Conservation (phyloP, 2,113 vertebrate species). For the Anhinga anhinga region DNA sequence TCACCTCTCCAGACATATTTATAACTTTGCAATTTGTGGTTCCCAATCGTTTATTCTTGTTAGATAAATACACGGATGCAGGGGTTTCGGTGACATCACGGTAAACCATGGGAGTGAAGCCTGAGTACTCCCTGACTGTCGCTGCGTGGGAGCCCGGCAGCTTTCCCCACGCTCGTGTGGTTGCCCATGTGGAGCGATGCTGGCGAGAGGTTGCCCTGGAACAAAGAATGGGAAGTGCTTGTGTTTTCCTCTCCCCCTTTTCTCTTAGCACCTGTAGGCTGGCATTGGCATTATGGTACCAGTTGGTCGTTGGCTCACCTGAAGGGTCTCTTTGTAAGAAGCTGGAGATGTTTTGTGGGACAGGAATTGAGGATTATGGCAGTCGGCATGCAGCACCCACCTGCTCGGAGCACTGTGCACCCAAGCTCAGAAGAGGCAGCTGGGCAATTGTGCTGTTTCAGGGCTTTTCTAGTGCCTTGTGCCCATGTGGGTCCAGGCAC, state of each 20-base stretch:
- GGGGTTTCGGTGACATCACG: background rate
- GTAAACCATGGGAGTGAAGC: constrained; percentile 9
- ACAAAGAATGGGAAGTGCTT: background rate
- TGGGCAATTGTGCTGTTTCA: background rate
- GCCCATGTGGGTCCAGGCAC: accelerated
- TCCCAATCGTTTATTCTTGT: constrained; percentile 14
- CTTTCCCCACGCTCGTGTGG: background rate
- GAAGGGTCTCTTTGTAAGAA: background rate
- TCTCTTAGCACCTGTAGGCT: accelerated
- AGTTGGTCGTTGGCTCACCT: background rate
- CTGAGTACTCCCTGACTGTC: constrained; percentile 32
- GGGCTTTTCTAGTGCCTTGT: background rate
- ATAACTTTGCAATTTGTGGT: background rate
- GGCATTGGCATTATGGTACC: background rate
- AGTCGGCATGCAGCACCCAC: accelerated
- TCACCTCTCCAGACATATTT: constrained; percentile 40
- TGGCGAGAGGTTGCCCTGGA: background rate
- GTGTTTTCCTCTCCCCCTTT: background rate
- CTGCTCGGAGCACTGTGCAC: background rate
- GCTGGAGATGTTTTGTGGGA: background rate
- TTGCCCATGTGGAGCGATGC: background rate
- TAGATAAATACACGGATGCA: background rate
- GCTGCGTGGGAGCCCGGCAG: background rate
- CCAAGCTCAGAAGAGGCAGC: background rate
- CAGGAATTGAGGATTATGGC: background rate